A percentile compares a stretch with the other conserved stretches of the same genome.
These are phyloP conservation scores for Caenorhabditis panamensis DNA, from an alignment of 2,888 invertebrate genomes.

Conservation along the genomic window DNA sequence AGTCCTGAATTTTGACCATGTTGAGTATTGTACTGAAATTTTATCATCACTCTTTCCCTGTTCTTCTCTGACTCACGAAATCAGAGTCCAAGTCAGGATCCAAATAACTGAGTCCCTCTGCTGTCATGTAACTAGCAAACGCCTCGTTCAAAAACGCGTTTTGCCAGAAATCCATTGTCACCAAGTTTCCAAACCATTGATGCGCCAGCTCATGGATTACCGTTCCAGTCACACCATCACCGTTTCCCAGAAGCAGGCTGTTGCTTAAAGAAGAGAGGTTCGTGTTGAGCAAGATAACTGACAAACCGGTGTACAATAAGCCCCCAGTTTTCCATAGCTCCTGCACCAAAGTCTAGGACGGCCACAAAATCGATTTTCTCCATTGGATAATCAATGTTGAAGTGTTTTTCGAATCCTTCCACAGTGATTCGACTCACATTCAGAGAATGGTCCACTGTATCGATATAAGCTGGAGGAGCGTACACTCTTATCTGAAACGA, in stretches of 20 bases:
- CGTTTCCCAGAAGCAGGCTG: constrained; percentile 87
- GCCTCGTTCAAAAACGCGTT: constrained; percentile 81
- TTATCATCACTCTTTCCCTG: background rate
- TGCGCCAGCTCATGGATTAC: constrained; percentile 82
- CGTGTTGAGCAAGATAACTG: constrained; percentile 69
- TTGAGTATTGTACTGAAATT: background rate
- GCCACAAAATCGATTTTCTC: constrained; percentile 89
- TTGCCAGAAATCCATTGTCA: constrained; percentile 81
- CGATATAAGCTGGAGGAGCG: constrained; percentile 84
- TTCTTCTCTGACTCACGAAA: background rate
- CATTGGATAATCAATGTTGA: constrained; percentile 89
- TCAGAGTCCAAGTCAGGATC: background rate
- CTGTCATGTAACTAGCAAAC: constrained; percentile 64
- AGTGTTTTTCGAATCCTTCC: constrained; percentile 87
- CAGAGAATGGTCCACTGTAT: constrained; percentile 86
- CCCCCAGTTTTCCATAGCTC: constrained; percentile 97
- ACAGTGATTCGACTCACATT: constrained; percentile 84
- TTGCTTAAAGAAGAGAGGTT: constrained; percentile 85
- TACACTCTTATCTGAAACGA: constrained; percentile 84
- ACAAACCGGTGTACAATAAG: constrained; percentile 87
- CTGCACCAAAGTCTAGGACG: constrained; percentile 90
- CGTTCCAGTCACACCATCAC: constrained; percentile 88
- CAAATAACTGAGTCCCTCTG: background rate
- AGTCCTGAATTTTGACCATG: background rate
- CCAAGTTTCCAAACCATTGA: constrained; percentile 82